Evolutionary conservation across 2,113 vertebrate species (phyloP).

Genomic region (Astatoreochromis straeleni): DNA sequence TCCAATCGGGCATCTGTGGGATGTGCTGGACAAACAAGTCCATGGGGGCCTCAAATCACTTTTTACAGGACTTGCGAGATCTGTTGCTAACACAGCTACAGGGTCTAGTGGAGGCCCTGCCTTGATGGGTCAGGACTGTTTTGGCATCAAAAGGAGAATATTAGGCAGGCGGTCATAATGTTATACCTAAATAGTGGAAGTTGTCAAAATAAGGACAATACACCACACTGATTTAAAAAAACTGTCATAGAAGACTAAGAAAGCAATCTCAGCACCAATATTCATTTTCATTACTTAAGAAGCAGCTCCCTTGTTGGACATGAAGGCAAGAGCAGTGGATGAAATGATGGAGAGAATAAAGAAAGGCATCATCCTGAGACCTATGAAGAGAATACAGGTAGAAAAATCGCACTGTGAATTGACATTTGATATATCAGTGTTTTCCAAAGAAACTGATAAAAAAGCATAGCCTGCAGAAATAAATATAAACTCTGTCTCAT

Average conservation of each 20-base stretch:
- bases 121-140: not conserved
- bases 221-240: not conserved
- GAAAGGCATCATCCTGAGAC: slow-evolving; percentile 71
- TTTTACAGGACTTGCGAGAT: not conserved
- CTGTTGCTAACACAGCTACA: not conserved
- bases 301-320: not conserved
- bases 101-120: not conserved
- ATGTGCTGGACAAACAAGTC: not conserved
- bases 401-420: not conserved
- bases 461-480: not conserved
- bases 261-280: not conserved
- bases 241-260: not conserved
- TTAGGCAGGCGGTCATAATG: not conserved
- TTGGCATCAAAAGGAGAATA: not conserved
- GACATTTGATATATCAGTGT: not conserved
- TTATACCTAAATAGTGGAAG: not conserved
- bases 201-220: not conserved
- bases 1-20: not conserved
- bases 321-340: slow-evolving; percentile 71
- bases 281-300: slow-evolving; percentile 6
- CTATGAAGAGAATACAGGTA: slow-evolving; percentile 52
- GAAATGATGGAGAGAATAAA: slow-evolving; percentile 84
- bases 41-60: not conserved
- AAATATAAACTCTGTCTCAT: not conserved
- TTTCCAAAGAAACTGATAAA: not conserved